Conservation (phyloP, 1,140 invertebrate species). For the Heliothis virescens region DNA sequence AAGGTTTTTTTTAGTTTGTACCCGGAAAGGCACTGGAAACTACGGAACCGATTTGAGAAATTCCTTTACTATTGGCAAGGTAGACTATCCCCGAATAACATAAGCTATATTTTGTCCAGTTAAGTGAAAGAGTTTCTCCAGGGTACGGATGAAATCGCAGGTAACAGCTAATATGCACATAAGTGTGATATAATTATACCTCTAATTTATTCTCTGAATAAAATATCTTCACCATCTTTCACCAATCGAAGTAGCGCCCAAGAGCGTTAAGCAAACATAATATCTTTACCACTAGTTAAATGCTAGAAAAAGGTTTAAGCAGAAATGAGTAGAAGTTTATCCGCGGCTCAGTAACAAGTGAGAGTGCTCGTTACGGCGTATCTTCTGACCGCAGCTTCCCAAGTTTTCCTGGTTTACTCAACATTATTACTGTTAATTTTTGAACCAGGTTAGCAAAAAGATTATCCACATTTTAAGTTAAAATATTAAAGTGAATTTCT, state of each 20-base stretch:
- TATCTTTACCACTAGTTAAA: neutral
- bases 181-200: no score
- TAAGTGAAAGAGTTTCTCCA: no score
- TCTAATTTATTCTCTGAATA: neutral
- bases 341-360: neutral
- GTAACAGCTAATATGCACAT: no score
- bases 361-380: slow-evolving; percentile 12
- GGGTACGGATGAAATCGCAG: no score
- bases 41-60: no score
- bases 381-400: slow-evolving; percentile 28
- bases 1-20: no score
- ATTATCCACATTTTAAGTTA: neutral
- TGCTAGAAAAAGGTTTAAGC: neutral
- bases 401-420: slow-evolving; percentile 20
- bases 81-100: no score
- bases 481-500: neutral
- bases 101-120: no score
- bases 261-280: neutral
- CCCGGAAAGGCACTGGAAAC: no score
- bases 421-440: slow-evolving; percentile 26
- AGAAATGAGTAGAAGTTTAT: slow-evolving; percentile 2
- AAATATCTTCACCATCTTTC: neutral
- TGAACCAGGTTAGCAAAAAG: slow-evolving; percentile 20
- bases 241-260: no score
- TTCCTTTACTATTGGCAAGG: no score